phyloP scores from a whole-genome alignment of 2,888 invertebrate species.

The Crocallis elinguaria region DNA sequence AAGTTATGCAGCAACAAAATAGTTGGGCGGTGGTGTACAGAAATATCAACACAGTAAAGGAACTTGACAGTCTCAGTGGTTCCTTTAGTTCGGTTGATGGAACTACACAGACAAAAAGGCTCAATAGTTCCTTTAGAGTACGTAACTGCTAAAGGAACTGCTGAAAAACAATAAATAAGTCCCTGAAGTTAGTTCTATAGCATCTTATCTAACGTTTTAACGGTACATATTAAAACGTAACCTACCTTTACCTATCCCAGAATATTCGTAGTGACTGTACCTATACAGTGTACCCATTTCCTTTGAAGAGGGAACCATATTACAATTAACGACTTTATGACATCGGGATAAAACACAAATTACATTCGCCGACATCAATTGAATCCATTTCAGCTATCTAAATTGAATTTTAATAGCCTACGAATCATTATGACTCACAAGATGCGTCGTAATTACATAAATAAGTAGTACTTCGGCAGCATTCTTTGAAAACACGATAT shows the following conservation, averaged over 20 bases:
- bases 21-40: too few species aligned
- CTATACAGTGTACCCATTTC: too few species aligned
- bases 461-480: constrained; percentile 2
- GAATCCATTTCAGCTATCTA: constrained; percentile 14
- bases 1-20: too few species aligned
- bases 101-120: too few species aligned
- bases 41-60: neutral
- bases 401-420: constrained; percentile 28
- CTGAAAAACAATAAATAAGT: too few species aligned
- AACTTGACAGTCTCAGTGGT: too few species aligned
- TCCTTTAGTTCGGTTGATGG: too few species aligned
- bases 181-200: too few species aligned
- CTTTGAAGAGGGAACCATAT: neutral
- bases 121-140: too few species aligned
- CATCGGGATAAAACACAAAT: constrained; percentile 8
- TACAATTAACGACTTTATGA: neutral
- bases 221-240: too few species aligned
- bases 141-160: too few species aligned
- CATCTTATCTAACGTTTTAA: too few species aligned
- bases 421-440: constrained; percentile 18
- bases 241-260: neutral
- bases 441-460: constrained; percentile 9
- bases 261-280: neutral
- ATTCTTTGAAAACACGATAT: neutral
- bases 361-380: constrained; percentile 12